phyloP scores from a whole-genome alignment of 2,113 vertebrate species.

The Emydura subglobosa region DNA sequence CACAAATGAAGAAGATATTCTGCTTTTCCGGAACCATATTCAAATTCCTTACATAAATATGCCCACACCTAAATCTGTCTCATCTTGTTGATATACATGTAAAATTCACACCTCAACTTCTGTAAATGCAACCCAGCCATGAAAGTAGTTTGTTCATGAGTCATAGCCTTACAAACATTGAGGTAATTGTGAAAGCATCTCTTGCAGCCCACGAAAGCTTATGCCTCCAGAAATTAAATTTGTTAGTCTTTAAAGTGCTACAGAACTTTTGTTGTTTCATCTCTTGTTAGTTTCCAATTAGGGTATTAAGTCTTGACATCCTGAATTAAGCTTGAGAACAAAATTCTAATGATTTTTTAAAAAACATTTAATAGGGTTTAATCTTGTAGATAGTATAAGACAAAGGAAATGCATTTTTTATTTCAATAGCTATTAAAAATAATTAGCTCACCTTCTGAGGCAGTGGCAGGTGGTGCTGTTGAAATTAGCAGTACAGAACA shows the following conservation, averaged over 20 bases:
- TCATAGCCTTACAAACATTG: constrained; percentile 73
- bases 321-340: constrained; percentile 46
- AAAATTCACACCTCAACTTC: constrained; percentile 79
- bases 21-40: constrained; percentile 26
- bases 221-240: too few relatives aligned
- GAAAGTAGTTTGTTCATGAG: constrained; percentile 77
- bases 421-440: constrained; percentile 50
- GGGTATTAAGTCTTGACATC: constrained; percentile 61
- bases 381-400: constrained; percentile 26
- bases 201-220: not conserved
- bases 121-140: constrained; percentile 72
- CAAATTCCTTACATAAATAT: constrained; percentile 76
- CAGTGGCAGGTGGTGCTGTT: not conserved
- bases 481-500: not conserved
- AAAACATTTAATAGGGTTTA: constrained; percentile 12
- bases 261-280: not conserved
- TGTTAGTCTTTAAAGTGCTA: too few relatives aligned
- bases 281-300: constrained; percentile 60
- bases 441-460: not conserved
- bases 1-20: constrained; percentile 45
- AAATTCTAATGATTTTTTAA: constrained; percentile 10
- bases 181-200: constrained; percentile 71
- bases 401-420: constrained; percentile 38
- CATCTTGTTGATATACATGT: constrained; percentile 78
- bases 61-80: constrained; percentile 78